Evolutionary conservation across 1,140 invertebrate genomes (phyloP), one percentile per base, ranked within the genome.

Genomic region (Pseudomyrmex concolor): DNA sequence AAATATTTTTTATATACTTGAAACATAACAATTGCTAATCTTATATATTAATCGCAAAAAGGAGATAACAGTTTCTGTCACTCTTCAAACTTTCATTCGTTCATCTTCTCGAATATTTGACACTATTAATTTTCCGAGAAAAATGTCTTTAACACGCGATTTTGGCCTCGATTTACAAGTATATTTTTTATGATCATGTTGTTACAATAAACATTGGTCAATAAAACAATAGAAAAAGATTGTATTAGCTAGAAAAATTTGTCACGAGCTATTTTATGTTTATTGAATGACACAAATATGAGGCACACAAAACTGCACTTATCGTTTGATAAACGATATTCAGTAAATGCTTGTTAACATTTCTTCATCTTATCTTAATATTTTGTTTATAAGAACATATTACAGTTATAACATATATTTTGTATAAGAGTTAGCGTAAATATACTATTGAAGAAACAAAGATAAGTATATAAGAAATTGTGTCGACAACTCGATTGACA

Each of bases 1-100:
- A 55, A 77, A 77, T 13, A 63, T 50, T 25, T 9, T 68, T 1
- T 8, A 55, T 8, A 55, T 55, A 67, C 55, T 68, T 0, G 45
- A 10, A 25, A 19, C n/a, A n/a, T 7, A 54, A 55, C 71, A 50
- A 50, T 34, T 71, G 7, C 15, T 78, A 68, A 80, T 80, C 12
- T 34, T n/a, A 17, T 34, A 13, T 54, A 1, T 2, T 8, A 34
- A 34, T 34, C 2, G 4, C 22, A 50, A 45, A 12, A 70, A 4
- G 1, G 4, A 12, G 25, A 59, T 43, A 70, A 59, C 25, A 64
- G 43, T 60, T 59, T 17, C 10, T 1, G 3, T 50, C 22, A n/a
- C 22, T 2, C 43, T 2, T 12, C 10, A 59, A 48, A 66, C 4
- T n/a, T 54, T 8, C 10, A 51, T 48, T 70, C 9, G 2, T 43